These are phyloP conservation scores for Takifugu ocellatus DNA, from an alignment of 2,797 vertebrate species.

Conservation along the genomic window DNA sequence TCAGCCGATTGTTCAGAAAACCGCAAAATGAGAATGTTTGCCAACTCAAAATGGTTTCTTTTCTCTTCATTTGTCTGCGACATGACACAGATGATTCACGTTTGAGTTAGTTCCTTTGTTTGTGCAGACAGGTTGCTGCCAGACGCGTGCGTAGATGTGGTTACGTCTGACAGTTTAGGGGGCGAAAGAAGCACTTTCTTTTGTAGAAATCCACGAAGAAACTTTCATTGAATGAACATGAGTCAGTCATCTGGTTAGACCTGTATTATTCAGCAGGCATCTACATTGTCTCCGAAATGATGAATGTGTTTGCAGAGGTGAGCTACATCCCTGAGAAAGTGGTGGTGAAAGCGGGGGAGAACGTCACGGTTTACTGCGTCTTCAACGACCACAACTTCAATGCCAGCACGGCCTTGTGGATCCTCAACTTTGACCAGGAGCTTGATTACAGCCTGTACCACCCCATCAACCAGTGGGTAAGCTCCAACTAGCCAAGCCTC, in stretches of 20 bases:
- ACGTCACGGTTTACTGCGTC: slow-evolving; percentile 82
- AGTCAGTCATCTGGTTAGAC: slow-evolving; percentile 1
- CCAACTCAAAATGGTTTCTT: neutral
- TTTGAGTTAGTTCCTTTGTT: slow-evolving; percentile 17
- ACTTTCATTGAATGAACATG: slow-evolving; percentile 3
- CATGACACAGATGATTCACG: neutral
- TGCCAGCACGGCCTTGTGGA: slow-evolving; percentile 80
- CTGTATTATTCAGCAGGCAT: slow-evolving; percentile 8
- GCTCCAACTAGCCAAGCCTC: neutral
- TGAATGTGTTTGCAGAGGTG: slow-evolving; percentile 57
- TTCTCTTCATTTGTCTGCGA: neutral
- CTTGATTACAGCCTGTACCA: slow-evolving; percentile 79
- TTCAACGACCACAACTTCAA: slow-evolving; percentile 76
- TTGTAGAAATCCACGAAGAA: neutral
- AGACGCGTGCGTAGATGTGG: slow-evolving; percentile 2
- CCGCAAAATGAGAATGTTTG: neutral
- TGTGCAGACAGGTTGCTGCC: neutral
- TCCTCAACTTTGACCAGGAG: slow-evolving; percentile 74
- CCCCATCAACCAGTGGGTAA: slow-evolving; percentile 67
- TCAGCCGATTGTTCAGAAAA: neutral
- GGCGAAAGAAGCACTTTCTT: neutral
- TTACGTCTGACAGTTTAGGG: neutral
- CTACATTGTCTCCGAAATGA: neutral
- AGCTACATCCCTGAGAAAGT: slow-evolving; percentile 85
- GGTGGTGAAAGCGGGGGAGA: slow-evolving; percentile 78